These are phyloP conservation scores for Cossypha caffra DNA, from an alignment of 2,797 vertebrate species.

Conservation along the genomic window DNA sequence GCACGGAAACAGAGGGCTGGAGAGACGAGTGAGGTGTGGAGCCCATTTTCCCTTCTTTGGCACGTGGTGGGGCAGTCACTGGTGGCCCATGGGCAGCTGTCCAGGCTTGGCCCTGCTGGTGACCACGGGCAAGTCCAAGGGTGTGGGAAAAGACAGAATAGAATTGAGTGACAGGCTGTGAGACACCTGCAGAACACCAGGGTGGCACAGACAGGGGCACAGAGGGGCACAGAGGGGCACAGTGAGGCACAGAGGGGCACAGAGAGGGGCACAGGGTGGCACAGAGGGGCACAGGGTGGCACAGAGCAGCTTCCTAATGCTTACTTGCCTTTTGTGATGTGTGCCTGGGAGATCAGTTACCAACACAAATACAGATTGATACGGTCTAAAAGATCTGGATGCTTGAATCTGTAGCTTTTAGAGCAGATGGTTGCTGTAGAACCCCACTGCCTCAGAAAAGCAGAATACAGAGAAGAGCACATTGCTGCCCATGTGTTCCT, in stretches of 20 bases:
- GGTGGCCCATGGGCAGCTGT: neutral
- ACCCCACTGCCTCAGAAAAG: neutral
- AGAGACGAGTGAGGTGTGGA: neutral
- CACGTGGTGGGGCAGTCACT: neutral
- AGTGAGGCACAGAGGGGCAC: no score
- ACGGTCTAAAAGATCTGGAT: neutral
- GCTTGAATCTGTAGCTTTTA: neutral
- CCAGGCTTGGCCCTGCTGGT: neutral
- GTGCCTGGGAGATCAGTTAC: neutral
- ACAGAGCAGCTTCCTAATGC: neutral
- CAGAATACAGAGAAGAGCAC: neutral
- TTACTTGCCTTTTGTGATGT: no score
- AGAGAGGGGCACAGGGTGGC: neutral
- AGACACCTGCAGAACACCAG: accelerated
- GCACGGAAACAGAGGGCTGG: neutral
- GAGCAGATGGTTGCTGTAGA: neutral
- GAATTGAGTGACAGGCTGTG: neutral
- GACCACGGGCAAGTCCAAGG: accelerated
- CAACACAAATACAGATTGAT: neutral
- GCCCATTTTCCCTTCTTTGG: neutral
- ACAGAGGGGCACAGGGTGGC: neutral
- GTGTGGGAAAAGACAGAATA: no score
- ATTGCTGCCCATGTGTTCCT: neutral
- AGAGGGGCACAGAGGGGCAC: no score
- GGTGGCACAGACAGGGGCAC: neutral